Base-by-base conservation (phyloP, 2,113 vertebrate species). In the Alexandromys fortis region DNA sequence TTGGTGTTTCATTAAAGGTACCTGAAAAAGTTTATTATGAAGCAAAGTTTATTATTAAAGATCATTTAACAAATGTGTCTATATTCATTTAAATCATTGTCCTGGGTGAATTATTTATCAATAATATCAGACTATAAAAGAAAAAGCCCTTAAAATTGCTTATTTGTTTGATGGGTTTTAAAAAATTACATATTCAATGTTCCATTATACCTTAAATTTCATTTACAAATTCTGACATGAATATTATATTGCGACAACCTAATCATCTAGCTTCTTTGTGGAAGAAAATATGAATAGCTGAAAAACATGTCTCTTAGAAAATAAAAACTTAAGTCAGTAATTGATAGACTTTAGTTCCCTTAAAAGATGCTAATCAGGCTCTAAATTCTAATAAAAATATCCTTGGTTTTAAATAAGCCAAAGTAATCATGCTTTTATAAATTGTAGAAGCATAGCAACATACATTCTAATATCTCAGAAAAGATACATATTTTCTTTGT, bases 311-410 rank as follows among this genome's bases (percentile, higher is more conserved):
- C 35, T 86, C 63, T 96, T 81, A 86, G 11, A 72, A 94, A 93
- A 76, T 82, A 38, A 96, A 24, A 75, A 67, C 76, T 89, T 61
- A 90, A 94, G 92, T 61, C 24, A 35, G 35, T n/a, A 94, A 85
- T 5, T 38, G 14, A 86, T 17, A 77, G 58, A 68, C 79, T 91
- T 96, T 17, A 83, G 73, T 49, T 90, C 61, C 89, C 33, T 79
- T 81, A 75, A 94, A 67, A 58, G 47, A 86, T 81, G 28, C 28
- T 26, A 76, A 83, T 2, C 45, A 76, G 2, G 90, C 63, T 63
- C 16, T 77, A 78, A 11, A 86, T 87, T 89, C 28, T 85, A 28
- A 92, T 38, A 94, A 91, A 97, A 95, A 45, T 38, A 5, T 19
- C 13, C 12, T 52, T 79, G 49, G 19, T 67, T 58, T 52, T 33